Conservation (phyloP, 2,888 invertebrate genomes). For the Allophyes oxyacanthae region DNA sequence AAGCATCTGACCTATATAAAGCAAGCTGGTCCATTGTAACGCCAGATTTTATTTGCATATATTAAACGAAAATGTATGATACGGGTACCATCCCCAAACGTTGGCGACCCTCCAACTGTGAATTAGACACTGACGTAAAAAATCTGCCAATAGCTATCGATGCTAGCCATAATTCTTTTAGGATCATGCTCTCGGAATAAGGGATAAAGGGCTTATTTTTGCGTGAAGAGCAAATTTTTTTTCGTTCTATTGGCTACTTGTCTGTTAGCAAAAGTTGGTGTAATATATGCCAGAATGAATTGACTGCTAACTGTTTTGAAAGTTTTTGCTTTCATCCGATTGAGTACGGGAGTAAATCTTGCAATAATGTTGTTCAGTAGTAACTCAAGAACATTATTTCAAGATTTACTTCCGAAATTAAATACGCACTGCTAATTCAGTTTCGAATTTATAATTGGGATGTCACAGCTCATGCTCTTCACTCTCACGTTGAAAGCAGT, state of each 20-base stretch:
- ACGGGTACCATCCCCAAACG: constrained; percentile 14
- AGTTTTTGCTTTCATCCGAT: constrained; percentile 30
- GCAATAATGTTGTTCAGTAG: constrained; percentile 12
- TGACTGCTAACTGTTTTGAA: constrained; percentile 8
- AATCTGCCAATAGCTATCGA: constrained; percentile 36
- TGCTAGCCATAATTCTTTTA: constrained; percentile 29
- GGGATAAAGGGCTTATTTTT: constrained; percentile 9
- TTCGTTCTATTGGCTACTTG: constrained; percentile 27
- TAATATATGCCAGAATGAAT: constrained; percentile 30
- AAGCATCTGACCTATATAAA: constrained; percentile 34
- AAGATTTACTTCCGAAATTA: too few relatives aligned
- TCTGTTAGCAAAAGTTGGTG: constrained; percentile 31
- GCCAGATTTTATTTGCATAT: constrained; percentile 54
- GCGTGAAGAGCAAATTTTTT: constrained; percentile 33
- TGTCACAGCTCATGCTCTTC: not conserved
- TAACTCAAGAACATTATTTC: too few relatives aligned
- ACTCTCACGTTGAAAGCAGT: not conserved
- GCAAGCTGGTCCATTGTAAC: constrained; percentile 33
- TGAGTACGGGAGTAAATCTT: constrained; percentile 9
- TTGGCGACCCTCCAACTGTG: constrained; percentile 47
- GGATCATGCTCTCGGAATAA: constrained; percentile 11
- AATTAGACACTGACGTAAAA: constrained; percentile 46
- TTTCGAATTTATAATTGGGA: constrained; percentile 3
- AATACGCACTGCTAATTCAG: not conserved
- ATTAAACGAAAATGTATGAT: constrained; percentile 49